A percentile compares a stretch with the other conserved stretches of the same genome.
Conservation (phyloP, 2,797 vertebrate genomes). For the Antrozous pallidus region DNA sequence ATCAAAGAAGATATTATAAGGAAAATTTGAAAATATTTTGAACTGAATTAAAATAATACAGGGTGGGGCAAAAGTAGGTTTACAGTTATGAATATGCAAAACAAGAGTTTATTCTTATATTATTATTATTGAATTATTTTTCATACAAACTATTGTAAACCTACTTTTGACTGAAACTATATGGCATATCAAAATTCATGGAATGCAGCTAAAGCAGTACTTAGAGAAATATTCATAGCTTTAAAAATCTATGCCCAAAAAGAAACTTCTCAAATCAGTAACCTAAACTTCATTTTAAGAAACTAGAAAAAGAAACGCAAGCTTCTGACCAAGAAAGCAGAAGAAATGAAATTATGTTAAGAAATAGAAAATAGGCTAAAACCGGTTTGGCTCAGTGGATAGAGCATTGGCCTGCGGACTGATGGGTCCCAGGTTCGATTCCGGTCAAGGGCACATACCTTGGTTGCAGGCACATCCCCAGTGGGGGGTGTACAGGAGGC, state of each 20-base stretch:
- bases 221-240: background rate
- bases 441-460: too few species aligned
- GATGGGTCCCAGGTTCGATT: too few species aligned
- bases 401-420: too few species aligned
- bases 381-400: too few species aligned
- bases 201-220: background rate
- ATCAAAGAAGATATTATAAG: background rate
- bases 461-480: too few species aligned
- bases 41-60: background rate
- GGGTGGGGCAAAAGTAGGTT: too few species aligned
- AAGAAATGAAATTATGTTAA: background rate
- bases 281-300: background rate
- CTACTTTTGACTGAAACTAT: background rate
- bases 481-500: too few species aligned
- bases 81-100: background rate
- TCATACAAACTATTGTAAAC: background rate
- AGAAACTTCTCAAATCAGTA: background rate
- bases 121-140: background rate
- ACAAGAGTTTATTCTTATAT: background rate
- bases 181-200: background rate
- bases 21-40: conserved; percentile 47
- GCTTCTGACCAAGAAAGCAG: background rate
- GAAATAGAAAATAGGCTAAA: background rate
- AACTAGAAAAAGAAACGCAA: background rate
- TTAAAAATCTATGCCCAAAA: background rate